Base-by-base conservation (phyloP, 2,797 vertebrate genomes). In the Protosalanx chinensis region DNA sequence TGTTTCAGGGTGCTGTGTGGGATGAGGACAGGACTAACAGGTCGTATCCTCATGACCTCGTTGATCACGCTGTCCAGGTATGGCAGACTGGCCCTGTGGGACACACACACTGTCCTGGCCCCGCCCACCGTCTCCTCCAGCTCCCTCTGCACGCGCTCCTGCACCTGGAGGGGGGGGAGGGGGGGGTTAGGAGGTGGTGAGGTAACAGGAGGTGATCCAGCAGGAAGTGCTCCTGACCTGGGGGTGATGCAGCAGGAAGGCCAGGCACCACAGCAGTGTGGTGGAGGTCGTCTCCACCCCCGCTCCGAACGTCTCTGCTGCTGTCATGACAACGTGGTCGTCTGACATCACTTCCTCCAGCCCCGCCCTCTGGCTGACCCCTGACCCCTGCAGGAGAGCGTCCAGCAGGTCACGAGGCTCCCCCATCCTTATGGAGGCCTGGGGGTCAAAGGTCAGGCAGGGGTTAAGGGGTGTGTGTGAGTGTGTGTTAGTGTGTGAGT, bases 201-300 rank as follows among this genome's bases (percentile, higher is more conserved):
- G 37, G 37, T 41, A 8, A 59, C 23, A 23, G 27, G 20, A 29
- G 2, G 27, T 23, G 12, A 20, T 27, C 3, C 23, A 7, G 10
- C 59, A 60, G 20, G 27, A 23, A 60, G 10, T 13, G 37, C 29
- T 53, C 8, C n/a, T 2, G 70, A 85, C 86, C 76, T 87, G 73
- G 0, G 93, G 92, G 73, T 93, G 87, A 82, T 93, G 92, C 76
- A 94, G 80, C 57, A 94, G 80, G 74, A 91, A 93, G 7, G 91
- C 92, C 69, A 94, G 77, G 70, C 90, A 84, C 93, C 93, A 94
- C 56, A 92, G 84, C 74, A 94, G 81, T 0, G 91, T 92, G 27
- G 91, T 93, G 71, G 92, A 91, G 0, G 93, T 94, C 0, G 93
- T 94, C 80, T 94, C 93, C 59, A 93, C 92, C n/a, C 93, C 93